Evolutionary conservation across 1,140 invertebrate genomes (phyloP).

Genomic region (Ladona fulva): DNA sequence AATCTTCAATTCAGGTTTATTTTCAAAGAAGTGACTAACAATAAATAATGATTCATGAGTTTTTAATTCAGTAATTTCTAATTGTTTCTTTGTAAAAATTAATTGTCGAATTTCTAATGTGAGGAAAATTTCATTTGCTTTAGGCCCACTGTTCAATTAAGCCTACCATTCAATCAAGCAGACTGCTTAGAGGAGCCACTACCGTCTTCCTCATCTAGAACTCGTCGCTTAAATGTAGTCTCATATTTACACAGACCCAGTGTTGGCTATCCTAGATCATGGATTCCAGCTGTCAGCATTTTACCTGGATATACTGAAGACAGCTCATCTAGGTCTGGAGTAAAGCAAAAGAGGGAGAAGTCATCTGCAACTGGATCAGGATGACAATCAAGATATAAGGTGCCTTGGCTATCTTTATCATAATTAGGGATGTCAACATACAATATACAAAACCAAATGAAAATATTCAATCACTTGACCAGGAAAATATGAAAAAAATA

Average conservation of each 20-base stretch:
- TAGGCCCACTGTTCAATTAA: background rate
- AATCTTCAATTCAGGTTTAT: no score
- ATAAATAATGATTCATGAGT: background rate
- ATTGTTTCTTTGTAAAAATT: background rate
- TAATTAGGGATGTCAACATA: no score
- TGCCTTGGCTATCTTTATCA: no score
- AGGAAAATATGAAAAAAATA: no score
- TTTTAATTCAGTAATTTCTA: background rate
- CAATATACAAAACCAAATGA: no score
- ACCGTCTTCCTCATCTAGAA: background rate
- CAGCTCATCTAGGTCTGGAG: background rate
- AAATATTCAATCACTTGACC: no score
- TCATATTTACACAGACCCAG: background rate
- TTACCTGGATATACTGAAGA: background rate
- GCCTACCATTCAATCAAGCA: background rate
- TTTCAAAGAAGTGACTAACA: no score
- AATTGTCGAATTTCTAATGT: background rate
- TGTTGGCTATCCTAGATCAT: background rate
- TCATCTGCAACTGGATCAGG: background rate
- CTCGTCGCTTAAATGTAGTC: background rate
- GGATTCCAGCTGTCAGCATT: background rate
- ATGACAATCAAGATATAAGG: background rate
- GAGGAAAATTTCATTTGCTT: background rate
- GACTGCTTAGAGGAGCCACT: background rate
- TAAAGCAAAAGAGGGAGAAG: background rate